Evolutionary conservation across 2,113 vertebrate genomes (phyloP).

Genomic region (Bettongia penicillata): DNA sequence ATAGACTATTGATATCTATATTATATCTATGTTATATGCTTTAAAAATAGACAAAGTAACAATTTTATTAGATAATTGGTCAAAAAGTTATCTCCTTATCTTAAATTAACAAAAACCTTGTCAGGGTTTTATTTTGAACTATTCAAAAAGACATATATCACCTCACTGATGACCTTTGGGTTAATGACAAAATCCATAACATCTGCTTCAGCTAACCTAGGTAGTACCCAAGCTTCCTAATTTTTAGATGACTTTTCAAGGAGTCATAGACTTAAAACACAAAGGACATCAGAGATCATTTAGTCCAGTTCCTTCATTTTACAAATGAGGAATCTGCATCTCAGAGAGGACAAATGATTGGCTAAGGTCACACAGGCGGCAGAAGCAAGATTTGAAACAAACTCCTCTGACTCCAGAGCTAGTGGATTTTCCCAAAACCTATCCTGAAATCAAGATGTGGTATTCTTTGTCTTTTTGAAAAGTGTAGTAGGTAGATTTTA

Average conservation of each 20-base stretch:
- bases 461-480: not conserved
- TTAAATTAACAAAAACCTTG: not conserved
- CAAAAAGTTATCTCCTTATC: not conserved
- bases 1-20: not conserved
- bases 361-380: not conserved
- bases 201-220: not conserved
- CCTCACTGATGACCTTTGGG: not conserved
- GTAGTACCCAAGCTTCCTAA: not conserved
- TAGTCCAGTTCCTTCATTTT: not conserved
- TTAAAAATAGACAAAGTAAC: not conserved
- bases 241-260: slow-evolving; percentile 28
- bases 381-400: not conserved
- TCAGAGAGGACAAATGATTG: not conserved
- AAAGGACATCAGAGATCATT: not conserved
- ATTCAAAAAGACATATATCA: not conserved
- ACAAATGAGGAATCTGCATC: not conserved
- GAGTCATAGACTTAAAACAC: not conserved
- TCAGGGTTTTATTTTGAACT: not conserved
- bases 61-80: not conserved
- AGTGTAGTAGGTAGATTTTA: not conserved
- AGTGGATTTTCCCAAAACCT: not conserved
- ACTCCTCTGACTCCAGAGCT: not conserved
- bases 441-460: not conserved
- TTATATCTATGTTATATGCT: not conserved
- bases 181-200: not conserved